These are phyloP conservation scores for Poeciliopsis retropinna DNA, from an alignment of 2,113 vertebrate genomes.

Conservation along the genomic window DNA sequence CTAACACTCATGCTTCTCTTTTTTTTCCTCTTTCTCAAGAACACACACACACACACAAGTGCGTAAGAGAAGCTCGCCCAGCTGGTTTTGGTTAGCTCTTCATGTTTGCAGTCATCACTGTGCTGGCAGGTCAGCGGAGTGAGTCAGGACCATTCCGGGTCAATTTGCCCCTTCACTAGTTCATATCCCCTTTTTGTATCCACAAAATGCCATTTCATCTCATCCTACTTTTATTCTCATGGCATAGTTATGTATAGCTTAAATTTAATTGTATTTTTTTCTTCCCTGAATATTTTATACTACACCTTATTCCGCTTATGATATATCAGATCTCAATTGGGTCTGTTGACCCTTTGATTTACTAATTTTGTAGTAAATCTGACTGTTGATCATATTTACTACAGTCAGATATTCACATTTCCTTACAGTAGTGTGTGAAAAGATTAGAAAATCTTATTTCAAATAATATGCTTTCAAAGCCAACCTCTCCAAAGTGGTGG, in stretches of 20 bases:
- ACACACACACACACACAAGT: constrained; percentile 42
- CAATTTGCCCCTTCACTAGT: background rate
- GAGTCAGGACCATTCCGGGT: constrained; percentile 14
- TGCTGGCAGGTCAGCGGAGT: constrained; percentile 44
- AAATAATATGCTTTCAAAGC: background rate
- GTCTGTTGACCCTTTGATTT: background rate
- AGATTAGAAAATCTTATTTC: too few relatives aligned
- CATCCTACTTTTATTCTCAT: background rate
- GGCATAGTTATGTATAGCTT: background rate
- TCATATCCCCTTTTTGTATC: background rate
- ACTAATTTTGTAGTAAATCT: too few relatives aligned
- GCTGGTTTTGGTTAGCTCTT: constrained; percentile 63
- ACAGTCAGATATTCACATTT: background rate
- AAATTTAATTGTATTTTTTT: background rate
- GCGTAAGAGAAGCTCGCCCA: constrained; percentile 43
- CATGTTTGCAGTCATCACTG: constrained; percentile 45
- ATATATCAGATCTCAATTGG: background rate
- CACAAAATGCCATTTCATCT: background rate
- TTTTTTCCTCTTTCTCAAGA: constrained; percentile 20
- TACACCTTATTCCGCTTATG: background rate
- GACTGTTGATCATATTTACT: background rate
- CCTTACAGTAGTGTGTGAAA: background rate
- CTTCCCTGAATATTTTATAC: background rate
- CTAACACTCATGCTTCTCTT: constrained; percentile 66
- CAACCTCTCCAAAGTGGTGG: background rate